Percentiles rank a stretch among this genome's conserved stretches.
These are phyloP conservation scores for Scaptomyza polygonia DNA, from an alignment of 2,888 invertebrate species.

Conservation along the genomic window DNA sequence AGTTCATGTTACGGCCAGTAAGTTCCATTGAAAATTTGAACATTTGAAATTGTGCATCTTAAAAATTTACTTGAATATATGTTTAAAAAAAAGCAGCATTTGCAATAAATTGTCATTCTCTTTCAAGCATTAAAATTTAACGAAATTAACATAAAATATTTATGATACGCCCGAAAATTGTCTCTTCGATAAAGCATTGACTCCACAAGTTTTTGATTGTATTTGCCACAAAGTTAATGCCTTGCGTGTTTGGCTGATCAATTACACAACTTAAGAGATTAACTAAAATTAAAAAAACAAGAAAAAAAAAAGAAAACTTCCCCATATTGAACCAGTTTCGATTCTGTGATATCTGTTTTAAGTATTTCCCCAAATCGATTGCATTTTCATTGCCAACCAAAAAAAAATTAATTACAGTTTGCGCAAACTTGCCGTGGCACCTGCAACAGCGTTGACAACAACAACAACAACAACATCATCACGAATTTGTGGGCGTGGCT, in stretches of 20 bases:
- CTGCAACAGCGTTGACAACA: constrained; percentile 26
- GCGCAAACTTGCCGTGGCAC: constrained; percentile 24
- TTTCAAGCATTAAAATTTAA: too few species aligned
- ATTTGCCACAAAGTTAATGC: constrained; percentile 5
- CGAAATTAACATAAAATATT: too few species aligned
- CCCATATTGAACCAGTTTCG: constrained; percentile 42
- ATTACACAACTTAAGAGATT: constrained; percentile 5
- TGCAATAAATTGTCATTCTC: too few species aligned
- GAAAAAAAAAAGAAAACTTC: constrained; percentile 19
- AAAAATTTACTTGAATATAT: too few species aligned
- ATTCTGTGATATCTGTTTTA: constrained; percentile 35
- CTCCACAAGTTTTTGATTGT: neutral
- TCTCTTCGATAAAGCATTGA: neutral
- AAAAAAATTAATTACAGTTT: constrained; percentile 39
- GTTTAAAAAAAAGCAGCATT: too few species aligned
- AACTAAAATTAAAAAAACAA: constrained; percentile 2
- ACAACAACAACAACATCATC: constrained; percentile 38
- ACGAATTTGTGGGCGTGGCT: constrained; percentile 66
- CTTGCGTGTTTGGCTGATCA: neutral
- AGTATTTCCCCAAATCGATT: constrained; percentile 28
- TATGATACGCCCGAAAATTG: neutral
- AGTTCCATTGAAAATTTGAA: too few species aligned
- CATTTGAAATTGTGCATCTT: too few species aligned
- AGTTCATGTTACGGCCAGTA: too few species aligned
- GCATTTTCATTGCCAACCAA: constrained; percentile 58